Evolutionary conservation across 2,888 invertebrate genomes (phyloP), one percentile per base, ranked within the genome.

Genomic region (Agrochola circellaris): DNA sequence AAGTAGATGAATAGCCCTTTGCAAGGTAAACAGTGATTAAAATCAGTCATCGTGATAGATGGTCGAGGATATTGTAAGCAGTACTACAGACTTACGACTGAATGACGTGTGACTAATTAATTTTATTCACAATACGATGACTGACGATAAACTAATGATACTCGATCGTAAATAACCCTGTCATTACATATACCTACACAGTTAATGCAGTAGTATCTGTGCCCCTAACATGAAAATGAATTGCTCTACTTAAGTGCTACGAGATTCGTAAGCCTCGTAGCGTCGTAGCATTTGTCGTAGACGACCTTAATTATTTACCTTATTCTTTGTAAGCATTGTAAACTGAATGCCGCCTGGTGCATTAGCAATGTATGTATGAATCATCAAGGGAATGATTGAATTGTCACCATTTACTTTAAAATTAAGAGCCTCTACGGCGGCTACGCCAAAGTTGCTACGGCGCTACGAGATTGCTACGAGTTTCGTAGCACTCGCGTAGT

Each of bases 31-130:
- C 71, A 45, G 7, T 69, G 56, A 77, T 72, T 30, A 72, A 17
- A 68, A 77, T 84, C 73, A 76, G 61, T 83, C 84, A 58, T 61
- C 45, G 15, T 76, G 81, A 84, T 26, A 73, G 61, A 83, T 84
- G 23, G n/a, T 20, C 64, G n/a, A 80, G 60, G 62, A 70, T 66
- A 73, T 66, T 65, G n/a, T 54, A 20, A 68, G 23, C 38, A 64
- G n/a, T 45, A 34, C 23, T 62, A 13, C 17, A 38, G 60, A 68
- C 54, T 13, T 42, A 54, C 13, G 65, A 45, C 23, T 71, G 70
- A 62, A 17, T 70, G 58, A 56, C 45, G 62, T 13, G 2, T 30
- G 15, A 2, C 8, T 74, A 56, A 83, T 84, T 54, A 45, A 83
- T 79, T 71, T 73, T 38, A 68, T 17, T 75, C 60, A 75, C 48